phyloP scores from a whole-genome alignment of 2,113 vertebrate genomes.

The Lycaon pictus region DNA sequence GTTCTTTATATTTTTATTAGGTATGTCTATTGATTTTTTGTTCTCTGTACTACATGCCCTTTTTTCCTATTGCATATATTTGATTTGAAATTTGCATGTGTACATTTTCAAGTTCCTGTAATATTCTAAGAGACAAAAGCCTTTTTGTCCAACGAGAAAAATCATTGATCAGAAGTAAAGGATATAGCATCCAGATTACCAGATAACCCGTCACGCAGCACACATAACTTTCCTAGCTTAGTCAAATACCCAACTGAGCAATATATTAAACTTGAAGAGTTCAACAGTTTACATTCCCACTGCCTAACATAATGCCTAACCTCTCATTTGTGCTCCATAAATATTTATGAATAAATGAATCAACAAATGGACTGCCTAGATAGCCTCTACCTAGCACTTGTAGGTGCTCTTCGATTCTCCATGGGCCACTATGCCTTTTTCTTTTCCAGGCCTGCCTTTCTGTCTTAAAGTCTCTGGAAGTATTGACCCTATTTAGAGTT shows the following conservation, averaged over 20 bases:
- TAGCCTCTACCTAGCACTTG: not conserved
- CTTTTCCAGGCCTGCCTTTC: not conserved
- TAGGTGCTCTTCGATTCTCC: not conserved
- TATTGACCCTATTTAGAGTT: not conserved
- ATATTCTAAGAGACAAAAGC: not conserved
- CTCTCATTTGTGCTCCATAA: not conserved
- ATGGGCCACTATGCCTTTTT: not conserved
- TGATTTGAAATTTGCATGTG: conserved; percentile 13
- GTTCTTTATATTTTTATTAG: conserved; percentile 47
- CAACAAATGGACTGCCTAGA: not conserved
- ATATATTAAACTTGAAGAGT: not conserved
- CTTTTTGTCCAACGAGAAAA: not conserved
- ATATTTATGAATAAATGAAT: conserved; percentile 23
- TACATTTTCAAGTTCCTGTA: not conserved
- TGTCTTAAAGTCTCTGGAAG: not conserved
- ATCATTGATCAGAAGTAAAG: not conserved
- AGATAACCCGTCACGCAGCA: not conserved
- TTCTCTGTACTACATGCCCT: not conserved
- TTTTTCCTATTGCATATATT: not conserved
- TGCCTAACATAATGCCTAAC: not conserved
- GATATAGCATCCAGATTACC: not conserved
- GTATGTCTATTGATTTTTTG: not conserved
- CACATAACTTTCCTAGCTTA: not conserved
- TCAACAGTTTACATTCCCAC: not conserved
- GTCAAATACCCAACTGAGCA: not conserved